Percentiles rank a stretch among this genome's conserved stretches.
These are phyloP conservation scores for Chauna torquata DNA, from an alignment of 2,113 vertebrate genomes.

Conservation along the genomic window DNA sequence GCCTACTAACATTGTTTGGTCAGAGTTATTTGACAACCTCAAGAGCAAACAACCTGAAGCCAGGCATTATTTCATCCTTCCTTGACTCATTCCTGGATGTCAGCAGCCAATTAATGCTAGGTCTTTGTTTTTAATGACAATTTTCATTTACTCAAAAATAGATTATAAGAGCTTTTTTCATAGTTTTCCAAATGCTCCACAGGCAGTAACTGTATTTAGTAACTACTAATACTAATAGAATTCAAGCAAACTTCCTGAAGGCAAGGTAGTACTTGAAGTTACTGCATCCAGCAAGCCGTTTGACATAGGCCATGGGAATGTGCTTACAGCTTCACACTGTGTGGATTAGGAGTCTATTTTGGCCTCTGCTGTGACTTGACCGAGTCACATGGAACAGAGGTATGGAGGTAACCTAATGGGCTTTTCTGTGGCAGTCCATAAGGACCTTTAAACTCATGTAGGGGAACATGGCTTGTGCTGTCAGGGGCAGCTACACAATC, in stretches of 20 bases:
- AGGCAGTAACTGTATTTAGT: not conserved
- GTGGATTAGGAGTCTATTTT: slow-evolving; percentile 38
- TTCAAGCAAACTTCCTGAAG: not conserved
- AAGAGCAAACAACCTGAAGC: not conserved
- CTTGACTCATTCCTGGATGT: not conserved
- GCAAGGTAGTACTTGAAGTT: not conserved
- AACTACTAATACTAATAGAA: not conserved
- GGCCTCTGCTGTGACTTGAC: not conserved
- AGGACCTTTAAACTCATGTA: not conserved
- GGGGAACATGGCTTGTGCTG: not conserved
- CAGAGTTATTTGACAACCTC: not conserved
- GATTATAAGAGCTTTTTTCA: not conserved
- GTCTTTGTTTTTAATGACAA: not conserved
- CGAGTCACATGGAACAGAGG: not conserved
- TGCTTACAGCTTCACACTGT: not conserved
- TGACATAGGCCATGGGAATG: not conserved
- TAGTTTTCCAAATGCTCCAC: not conserved
- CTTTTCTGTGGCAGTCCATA: not conserved
- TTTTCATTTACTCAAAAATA: not conserved
- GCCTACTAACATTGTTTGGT: not conserved
- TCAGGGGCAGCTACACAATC: fast-evolving
- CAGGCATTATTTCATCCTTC: not conserved
- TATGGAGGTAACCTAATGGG: not conserved
- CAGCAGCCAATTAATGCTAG: not conserved
- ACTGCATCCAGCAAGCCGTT: not conserved